Percentiles rank a stretch among this genome's conserved stretches.
Evolutionary conservation across 1,140 invertebrate genomes (phyloP).

Genomic region (Diachasma alloeum): DNA sequence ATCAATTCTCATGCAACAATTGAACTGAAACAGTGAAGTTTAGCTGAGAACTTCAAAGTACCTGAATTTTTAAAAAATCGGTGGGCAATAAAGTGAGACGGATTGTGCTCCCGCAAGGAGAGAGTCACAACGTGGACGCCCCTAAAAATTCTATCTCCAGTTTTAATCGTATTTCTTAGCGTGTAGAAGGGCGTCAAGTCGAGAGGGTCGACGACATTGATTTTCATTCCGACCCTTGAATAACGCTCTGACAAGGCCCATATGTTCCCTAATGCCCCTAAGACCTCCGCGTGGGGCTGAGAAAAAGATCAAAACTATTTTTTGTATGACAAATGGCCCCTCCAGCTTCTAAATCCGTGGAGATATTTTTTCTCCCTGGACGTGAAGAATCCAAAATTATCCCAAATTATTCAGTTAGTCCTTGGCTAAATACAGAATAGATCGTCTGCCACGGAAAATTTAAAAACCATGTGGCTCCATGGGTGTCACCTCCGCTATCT

Average conservation of each 20-base stretch:
- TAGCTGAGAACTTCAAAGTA: no score
- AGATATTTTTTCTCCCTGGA: not conserved
- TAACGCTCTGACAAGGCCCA: not conserved
- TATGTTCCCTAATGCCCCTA: not conserved
- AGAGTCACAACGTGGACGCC: not conserved
- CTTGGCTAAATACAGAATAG: no score
- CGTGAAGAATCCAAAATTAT: no score
- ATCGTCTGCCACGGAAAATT: not conserved
- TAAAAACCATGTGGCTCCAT: not conserved
- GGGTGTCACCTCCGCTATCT: not conserved
- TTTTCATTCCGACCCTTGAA: not conserved
- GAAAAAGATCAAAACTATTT: not conserved
- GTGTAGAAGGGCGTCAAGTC: no score
- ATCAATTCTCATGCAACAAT: no score
- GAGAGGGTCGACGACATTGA: not conserved
- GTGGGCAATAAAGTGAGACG: no score
- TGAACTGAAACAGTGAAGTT: no score
- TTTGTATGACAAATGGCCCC: not conserved
- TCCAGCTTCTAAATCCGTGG: not conserved
- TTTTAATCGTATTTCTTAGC: constrained; percentile 4
- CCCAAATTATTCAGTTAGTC: no score
- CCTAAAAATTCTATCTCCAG: constrained; percentile 29
- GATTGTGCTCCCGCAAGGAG: no score
- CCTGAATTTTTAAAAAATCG: not conserved
- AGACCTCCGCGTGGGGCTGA: not conserved